Evolutionary conservation across 92 coral and sea anemone genomes (phyloP).

Genomic region (Zoanthus gigantus): DNA sequence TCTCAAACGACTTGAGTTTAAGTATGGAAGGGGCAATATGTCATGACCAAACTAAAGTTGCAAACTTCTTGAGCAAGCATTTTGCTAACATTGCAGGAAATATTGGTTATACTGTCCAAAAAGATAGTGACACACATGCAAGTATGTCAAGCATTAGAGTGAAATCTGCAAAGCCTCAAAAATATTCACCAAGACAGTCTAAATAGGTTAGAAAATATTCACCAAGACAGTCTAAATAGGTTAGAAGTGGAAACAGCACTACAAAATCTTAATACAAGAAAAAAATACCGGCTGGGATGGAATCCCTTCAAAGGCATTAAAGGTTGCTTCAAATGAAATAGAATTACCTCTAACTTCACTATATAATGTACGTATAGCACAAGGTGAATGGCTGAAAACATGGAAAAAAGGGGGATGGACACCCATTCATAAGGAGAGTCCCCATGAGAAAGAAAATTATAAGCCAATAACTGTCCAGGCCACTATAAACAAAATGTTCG

Average conservation of each 20-base stretch:
- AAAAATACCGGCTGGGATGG: conserved; percentile 50
- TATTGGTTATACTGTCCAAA: conserved; percentile 24
- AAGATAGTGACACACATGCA: conserved; percentile 24
- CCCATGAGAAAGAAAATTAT: conserved; percentile 43
- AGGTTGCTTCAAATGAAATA: conserved; percentile 27
- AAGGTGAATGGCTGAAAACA: conserved; percentile 24
- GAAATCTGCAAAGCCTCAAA: background rate
- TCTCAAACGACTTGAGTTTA: conserved; percentile 4
- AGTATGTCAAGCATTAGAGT: background rate
- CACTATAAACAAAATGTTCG: conserved; percentile 36
- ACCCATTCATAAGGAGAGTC: conserved; percentile 16
- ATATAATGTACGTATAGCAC: conserved; percentile 17
- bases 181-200: conserved; percentile 25
- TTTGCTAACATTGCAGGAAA: conserved; percentile 49
- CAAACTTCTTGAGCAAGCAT: conserved; percentile 52
- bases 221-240: conserved; percentile 36
- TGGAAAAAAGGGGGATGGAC: conserved; percentile 55
- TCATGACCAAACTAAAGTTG: conserved; percentile 49
- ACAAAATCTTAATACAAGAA: conserved; percentile 32
- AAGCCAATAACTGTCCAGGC: conserved; percentile 33
- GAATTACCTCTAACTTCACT: conserved; percentile 13
- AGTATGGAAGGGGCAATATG: conserved; percentile 49
- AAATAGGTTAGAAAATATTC: conserved; percentile 26
- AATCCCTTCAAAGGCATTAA: conserved; percentile 28
- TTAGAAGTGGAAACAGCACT: conserved; percentile 34